These are phyloP conservation scores for Chlorops oryzae DNA, from an alignment of 1,140 invertebrate genomes.

Conservation along the genomic window DNA sequence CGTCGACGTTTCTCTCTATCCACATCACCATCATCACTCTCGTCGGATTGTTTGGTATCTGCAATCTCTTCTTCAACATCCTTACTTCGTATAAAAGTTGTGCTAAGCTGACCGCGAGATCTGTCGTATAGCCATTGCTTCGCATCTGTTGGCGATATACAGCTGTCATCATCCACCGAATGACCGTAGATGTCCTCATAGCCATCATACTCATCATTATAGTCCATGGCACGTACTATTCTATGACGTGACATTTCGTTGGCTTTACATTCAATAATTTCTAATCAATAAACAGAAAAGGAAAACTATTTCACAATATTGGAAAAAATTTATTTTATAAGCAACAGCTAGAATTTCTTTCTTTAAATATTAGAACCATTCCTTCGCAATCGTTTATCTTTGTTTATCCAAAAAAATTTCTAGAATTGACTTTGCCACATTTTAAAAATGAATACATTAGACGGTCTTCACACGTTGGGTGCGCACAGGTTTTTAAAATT, in stretches of 20 bases:
- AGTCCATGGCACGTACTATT: slow-evolving; percentile 68
- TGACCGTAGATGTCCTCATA: slow-evolving; percentile 89
- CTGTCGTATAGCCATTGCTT: slow-evolving; percentile 83
- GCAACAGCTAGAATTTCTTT: too few species aligned
- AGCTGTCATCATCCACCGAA: slow-evolving; percentile 85
- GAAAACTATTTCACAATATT: too few species aligned
- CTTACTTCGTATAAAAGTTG: slow-evolving; percentile 63
- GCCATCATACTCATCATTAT: slow-evolving; percentile 79
- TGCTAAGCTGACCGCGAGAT: slow-evolving; percentile 57
- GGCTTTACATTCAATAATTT: too few species aligned
- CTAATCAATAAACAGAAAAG: too few species aligned
- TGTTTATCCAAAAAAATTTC: too few species aligned
- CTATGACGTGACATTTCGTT: slow-evolving; percentile 68
- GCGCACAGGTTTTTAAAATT: too few species aligned
- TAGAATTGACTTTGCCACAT: too few species aligned
- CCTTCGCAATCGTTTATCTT: too few species aligned
- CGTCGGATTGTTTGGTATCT: slow-evolving; percentile 57
- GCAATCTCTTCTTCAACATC: slow-evolving; percentile 73
- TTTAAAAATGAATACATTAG: too few species aligned
- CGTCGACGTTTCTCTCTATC: slow-evolving; percentile 28
- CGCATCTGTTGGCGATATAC: slow-evolving; percentile 80
- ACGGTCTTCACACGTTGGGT: too few species aligned
- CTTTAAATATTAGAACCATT: too few species aligned
- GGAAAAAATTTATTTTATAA: too few species aligned
- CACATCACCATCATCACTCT: slow-evolving; percentile 41